These are phyloP conservation scores for Dascyllus trimaculatus DNA, from an alignment of 2,113 vertebrate species.

Conservation along the genomic window DNA sequence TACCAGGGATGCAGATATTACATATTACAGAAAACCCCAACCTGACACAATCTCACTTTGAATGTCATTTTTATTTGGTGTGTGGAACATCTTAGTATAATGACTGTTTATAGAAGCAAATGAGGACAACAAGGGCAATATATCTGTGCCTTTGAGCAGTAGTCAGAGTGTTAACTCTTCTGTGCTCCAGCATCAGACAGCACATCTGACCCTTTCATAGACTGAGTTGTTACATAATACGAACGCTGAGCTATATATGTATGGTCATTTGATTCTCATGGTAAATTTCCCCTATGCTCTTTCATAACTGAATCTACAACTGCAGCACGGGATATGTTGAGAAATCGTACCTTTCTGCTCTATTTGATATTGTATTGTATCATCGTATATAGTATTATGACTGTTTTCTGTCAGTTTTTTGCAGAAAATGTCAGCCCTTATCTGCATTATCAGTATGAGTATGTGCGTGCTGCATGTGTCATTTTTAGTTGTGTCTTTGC, in stretches of 20 bases:
- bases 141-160: slow-evolving; percentile 10
- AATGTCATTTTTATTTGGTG: not conserved
- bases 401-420: not conserved
- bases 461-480: slow-evolving; percentile 13
- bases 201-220: not conserved
- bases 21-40: not conserved
- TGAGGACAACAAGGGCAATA: not conserved
- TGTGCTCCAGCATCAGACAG: slow-evolving; percentile 2
- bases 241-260: not conserved
- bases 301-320: not conserved
- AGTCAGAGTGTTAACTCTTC: slow-evolving; percentile 15
- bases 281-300: not conserved
- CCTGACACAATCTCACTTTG: not conserved
- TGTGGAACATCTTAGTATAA: not conserved
- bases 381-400: too few relatives aligned
- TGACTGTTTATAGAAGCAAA: not conserved
- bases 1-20: not conserved
- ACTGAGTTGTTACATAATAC: slow-evolving; percentile 1
- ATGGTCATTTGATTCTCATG: not conserved
- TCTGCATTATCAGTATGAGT: slow-evolving; percentile 9
- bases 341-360: not conserved
- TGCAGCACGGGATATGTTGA: not conserved
- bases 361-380: not conserved
- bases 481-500: slow-evolving; percentile 44
- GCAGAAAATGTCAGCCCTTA: not conserved